Evolutionary conservation across 2,888 invertebrate species (phyloP).

Genomic region (Drosophila diplacantha): DNA sequence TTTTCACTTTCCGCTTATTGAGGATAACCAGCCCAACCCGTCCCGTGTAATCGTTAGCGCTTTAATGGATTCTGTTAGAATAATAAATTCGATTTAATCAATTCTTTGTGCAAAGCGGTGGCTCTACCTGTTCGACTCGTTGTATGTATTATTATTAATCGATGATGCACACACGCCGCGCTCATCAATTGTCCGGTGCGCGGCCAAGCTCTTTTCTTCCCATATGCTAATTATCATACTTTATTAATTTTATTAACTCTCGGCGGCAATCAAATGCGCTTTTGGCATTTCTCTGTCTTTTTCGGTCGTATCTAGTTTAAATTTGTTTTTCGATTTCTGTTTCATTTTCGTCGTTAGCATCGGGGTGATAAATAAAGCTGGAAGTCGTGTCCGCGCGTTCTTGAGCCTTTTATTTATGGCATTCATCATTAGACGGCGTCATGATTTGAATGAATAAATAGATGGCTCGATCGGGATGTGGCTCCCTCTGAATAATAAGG

Average conservation of each 20-base stretch:
- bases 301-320: conserved; percentile 21
- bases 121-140: conserved; percentile 31
- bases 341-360: conserved; percentile 46
- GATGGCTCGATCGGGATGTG: conserved; percentile 28
- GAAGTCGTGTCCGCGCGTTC: conserved; percentile 28
- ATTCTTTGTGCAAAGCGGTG: conserved; percentile 9
- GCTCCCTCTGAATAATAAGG: conserved; percentile 32
- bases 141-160: conserved; percentile 26
- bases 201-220: conserved; percentile 7
- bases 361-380: conserved; percentile 51
- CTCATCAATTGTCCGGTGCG: conserved; percentile 8
- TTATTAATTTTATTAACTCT: conserved; percentile 25
- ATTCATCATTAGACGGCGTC: conserved; percentile 54
- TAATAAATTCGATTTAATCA: conserved; percentile 34
- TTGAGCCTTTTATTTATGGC: conserved; percentile 50
- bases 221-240: conserved; percentile 15
- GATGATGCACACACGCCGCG: conserved; percentile 30
- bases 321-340: conserved; percentile 19
- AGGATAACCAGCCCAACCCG: conserved; percentile 37
- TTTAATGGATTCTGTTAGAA: conserved; percentile 38
- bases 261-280: conserved; percentile 5
- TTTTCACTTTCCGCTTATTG: conserved; percentile 37
- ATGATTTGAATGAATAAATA: conserved; percentile 60
- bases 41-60: conserved; percentile 38
- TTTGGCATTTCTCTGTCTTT: conserved; percentile 19